Evolutionary conservation across 2,113 vertebrate species (phyloP).

Genomic region (Chlorocebus sabaeus): DNA sequence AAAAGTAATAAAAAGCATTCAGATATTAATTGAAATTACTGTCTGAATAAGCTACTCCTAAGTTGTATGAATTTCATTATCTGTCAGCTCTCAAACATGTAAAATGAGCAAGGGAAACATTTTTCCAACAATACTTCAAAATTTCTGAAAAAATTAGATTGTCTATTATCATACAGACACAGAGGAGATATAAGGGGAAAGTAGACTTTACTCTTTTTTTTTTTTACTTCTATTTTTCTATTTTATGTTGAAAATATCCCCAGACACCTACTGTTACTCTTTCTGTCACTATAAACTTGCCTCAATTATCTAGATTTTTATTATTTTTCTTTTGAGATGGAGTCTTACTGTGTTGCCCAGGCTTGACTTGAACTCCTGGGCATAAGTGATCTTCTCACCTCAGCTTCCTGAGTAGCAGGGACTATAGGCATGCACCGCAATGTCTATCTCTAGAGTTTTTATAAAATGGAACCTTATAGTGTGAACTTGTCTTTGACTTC

Average conservation of each 20-base stretch:
- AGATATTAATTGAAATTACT: not conserved
- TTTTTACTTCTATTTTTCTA: not conserved
- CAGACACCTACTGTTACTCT: not conserved
- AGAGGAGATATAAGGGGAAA: not conserved
- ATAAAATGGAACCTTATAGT: not conserved
- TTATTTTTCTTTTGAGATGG: not conserved
- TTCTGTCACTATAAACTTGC: not conserved
- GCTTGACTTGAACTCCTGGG: not conserved
- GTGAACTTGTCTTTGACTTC: not conserved
- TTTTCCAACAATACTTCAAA: not conserved
- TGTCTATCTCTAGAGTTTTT: not conserved
- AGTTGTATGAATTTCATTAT: not conserved
- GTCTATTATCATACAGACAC: not conserved
- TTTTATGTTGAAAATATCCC: not conserved
- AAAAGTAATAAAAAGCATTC: not conserved
- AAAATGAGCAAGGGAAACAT: not conserved
- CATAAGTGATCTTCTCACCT: not conserved
- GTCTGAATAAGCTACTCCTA: not conserved
- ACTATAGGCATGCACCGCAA: not conserved
- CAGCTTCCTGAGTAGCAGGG: not conserved
- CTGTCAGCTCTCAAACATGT: not conserved
- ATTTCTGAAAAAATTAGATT: not conserved
- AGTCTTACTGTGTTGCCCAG: not conserved
- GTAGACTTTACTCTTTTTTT: not conserved
- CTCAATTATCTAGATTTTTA: not conserved